Base-by-base conservation (phyloP, 2,113 vertebrate species). In the Hemiprocne comata region DNA sequence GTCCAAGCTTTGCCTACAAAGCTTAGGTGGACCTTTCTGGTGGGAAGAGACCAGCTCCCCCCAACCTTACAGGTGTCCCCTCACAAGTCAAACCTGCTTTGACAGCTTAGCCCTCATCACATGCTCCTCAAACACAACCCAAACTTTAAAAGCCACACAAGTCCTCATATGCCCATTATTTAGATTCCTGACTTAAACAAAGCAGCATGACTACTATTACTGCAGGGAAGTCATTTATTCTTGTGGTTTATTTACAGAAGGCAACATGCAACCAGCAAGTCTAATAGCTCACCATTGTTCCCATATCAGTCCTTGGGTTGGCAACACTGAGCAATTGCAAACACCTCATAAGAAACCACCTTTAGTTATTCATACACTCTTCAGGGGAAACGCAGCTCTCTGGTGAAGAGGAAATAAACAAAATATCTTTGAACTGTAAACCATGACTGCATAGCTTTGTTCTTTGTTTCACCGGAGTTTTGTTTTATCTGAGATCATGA, bases 401-500 rank as follows among this genome's bases (percentile, higher is more conserved):
- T 82, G 91, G 91, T 53, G 86, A 89, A 90, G 87, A 85, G 94
- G 95, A 98, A 98, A 97, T 93, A 96, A 97, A 96, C 96, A 92
- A 78, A 71, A 38, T 82, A 91, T 62, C 95, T 98, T 98, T 98
- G 98, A 98, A 98, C 97, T 87, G 29, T 82, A 96, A 95, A 92
- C 95, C 93, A 85, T 66, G 70, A 50, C 86, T 93, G 84, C 46
- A 95, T 81, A 92, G 94, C 97, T 98, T 97, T 95, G 95, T 97
- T 97, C 96, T 98, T 93, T 97, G 94, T 97, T 95, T 96, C 58
- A 40, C 79, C 58, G n/a, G 85, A 89, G 88, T 93, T 98, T 92
- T 95, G 92, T 95, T 97, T 97, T 97, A 97, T 97, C 97, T 90
- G 91, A 97, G 97, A 97, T 95, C 96, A 96, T 98, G 97, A 98